Conservation (phyloP, 2,888 invertebrate species). For the Deilephila porcellus region DNA sequence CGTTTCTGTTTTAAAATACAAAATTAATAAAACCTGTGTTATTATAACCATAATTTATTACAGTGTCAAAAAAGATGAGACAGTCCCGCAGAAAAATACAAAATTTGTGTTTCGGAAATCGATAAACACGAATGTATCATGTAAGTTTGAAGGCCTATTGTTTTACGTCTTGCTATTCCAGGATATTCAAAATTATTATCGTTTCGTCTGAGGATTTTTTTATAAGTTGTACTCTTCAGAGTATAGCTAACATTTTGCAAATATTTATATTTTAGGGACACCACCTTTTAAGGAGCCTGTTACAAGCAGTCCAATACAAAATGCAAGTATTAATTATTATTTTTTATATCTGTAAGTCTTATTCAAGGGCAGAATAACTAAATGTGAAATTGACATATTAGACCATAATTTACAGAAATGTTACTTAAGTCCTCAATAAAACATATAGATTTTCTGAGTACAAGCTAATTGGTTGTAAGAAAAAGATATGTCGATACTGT, state of each 20-base stretch:
- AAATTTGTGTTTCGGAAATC: conserved; percentile 72
- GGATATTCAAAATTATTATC: background rate
- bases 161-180: background rate
- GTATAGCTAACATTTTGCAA: background rate
- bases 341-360: background rate
- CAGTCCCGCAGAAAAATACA: conserved; percentile 58
- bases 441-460: no score
- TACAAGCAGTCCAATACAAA: conserved; percentile 1
- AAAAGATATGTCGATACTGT: no score
- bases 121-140: conserved; percentile 49
- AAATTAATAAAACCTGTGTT: background rate
- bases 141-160: conserved; percentile 48
- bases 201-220: background rate
- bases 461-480: no score
- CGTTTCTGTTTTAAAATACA: conserved; percentile 22
- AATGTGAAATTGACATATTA: background rate
- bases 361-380: background rate
- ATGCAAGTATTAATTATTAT: conserved; percentile 13
- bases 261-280: conserved; percentile 54
- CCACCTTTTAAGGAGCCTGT: conserved; percentile 56
- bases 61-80: conserved; percentile 52
- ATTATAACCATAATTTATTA: conserved; percentile 35
- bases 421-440: background rate
- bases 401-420: background rate
- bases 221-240: background rate